A percentile compares a stretch with the other conserved stretches of the same genome.
These are phyloP conservation scores for Pterocles burchelli DNA, from an alignment of 2,113 vertebrate species.

Conservation along the genomic window DNA sequence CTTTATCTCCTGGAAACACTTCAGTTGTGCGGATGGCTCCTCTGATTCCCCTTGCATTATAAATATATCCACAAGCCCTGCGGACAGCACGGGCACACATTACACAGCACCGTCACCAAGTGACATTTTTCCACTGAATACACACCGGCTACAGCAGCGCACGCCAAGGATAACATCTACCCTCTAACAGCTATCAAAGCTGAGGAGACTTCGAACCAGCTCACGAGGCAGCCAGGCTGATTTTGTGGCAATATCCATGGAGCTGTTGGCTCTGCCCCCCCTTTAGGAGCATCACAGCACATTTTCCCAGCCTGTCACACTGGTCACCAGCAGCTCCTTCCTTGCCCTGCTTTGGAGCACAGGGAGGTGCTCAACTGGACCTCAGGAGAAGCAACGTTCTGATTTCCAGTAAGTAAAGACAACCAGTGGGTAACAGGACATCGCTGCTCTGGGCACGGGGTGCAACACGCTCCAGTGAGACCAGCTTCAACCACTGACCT, in stretches of 20 bases:
- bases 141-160: background rate
- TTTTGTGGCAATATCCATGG: background rate
- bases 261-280: background rate
- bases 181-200: background rate
- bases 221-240: background rate
- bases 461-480: background rate
- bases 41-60: constrained; percentile 26
- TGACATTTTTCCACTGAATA: background rate
- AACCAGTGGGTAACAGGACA: rapidly evolving
- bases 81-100: background rate
- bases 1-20: constrained; percentile 49
- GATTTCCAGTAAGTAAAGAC: background rate
- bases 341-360: background rate
- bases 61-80: background rate
- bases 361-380: background rate
- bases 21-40: background rate
- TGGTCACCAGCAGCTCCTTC: background rate
- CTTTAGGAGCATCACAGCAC: rapidly evolving
- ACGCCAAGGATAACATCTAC: background rate
- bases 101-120: background rate
- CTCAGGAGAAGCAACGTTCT: background rate
- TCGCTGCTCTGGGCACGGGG: background rate
- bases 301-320: background rate
- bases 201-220: background rate
- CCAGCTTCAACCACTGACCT: background rate